Evolutionary conservation across 2,797 vertebrate genomes (phyloP).

Genomic region (Mallotus villosus): DNA sequence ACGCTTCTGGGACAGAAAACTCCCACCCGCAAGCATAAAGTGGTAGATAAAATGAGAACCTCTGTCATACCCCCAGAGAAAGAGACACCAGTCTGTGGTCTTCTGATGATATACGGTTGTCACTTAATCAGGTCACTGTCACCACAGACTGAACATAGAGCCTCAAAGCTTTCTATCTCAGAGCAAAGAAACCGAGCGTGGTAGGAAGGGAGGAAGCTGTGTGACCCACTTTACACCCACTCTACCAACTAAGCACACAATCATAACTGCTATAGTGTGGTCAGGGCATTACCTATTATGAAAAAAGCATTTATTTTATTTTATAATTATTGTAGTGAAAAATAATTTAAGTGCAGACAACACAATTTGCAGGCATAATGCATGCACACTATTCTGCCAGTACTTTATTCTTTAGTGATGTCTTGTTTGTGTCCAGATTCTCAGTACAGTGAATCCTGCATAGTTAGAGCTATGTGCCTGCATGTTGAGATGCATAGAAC

Average conservation of each 20-base stretch:
- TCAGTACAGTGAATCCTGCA: too few relatives aligned
- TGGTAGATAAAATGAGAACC: not conserved
- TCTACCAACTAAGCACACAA: not conserved
- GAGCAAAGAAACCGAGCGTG: not conserved
- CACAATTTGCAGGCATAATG: too few relatives aligned
- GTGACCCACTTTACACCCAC: not conserved
- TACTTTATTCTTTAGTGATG: too few relatives aligned
- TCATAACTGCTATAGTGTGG: not conserved
- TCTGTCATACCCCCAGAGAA: not conserved
- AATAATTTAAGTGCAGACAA: too few relatives aligned
- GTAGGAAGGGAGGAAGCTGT: not conserved
- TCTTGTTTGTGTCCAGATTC: too few relatives aligned
- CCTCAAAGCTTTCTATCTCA: not conserved
- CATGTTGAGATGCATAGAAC: too few relatives aligned
- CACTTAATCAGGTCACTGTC: slow-evolving; percentile 34
- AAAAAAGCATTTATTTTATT: too few relatives aligned
- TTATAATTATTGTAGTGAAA: too few relatives aligned
- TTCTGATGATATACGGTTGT: not conserved
- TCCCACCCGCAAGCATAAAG: not conserved
- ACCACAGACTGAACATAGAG: not conserved
- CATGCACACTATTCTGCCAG: too few relatives aligned
- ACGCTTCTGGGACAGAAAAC: not conserved
- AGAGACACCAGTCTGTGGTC: not conserved
- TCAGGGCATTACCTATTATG: too few relatives aligned
- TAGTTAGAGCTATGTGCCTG: too few relatives aligned